phyloP scores from a whole-genome alignment of 2,797 vertebrate genomes.

The Podarcis siculus region DNA sequence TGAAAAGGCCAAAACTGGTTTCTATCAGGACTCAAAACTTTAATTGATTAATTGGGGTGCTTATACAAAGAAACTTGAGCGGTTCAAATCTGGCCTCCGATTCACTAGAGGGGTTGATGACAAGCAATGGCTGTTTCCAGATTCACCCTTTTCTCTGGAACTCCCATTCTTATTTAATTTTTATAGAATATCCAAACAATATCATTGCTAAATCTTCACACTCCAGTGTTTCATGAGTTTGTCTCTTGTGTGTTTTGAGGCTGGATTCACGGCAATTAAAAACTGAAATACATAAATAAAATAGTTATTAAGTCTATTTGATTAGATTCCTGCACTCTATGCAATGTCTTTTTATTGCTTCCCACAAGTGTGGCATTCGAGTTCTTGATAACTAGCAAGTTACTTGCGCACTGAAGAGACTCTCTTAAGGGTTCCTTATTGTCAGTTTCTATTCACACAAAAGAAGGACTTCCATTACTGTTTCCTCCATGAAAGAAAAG shows the following conservation, averaged over 20 bases:
- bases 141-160: not conserved
- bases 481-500: not conserved
- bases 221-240: not conserved
- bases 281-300: not conserved
- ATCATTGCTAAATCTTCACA: not conserved
- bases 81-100: not conserved
- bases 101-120: not conserved
- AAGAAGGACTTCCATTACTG: not conserved
- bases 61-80: not conserved
- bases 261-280: not conserved
- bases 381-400: not conserved
- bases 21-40: not conserved
- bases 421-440: not conserved
- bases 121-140: not conserved
- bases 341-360: not conserved
- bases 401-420: not conserved
- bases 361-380: not conserved
- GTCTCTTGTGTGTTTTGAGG: not conserved
- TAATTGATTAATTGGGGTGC: not conserved
- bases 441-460: not conserved
- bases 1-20: conserved; percentile 44
- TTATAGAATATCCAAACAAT: not conserved
- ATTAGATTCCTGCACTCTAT: not conserved
- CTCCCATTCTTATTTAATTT: not conserved
- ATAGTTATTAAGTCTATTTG: not conserved